Conservation (phyloP, 2,888 invertebrate species). For the Germaria angustata region DNA sequence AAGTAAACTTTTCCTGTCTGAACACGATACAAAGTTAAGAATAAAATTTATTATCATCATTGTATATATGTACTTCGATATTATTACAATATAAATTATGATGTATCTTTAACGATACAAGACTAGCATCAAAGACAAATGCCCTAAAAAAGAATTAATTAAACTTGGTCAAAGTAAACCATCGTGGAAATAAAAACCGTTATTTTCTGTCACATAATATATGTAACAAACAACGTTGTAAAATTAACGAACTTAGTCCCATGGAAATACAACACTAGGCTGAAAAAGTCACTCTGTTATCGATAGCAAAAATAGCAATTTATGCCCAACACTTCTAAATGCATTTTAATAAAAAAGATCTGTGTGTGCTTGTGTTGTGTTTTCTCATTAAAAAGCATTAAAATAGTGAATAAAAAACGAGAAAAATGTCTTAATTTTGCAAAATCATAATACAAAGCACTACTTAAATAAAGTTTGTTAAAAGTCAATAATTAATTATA, state of each 20-base stretch:
- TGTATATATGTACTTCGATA: too few relatives aligned
- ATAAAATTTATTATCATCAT: too few relatives aligned
- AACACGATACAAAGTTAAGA: too few relatives aligned
- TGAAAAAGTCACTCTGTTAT: slow-evolving; percentile 39
- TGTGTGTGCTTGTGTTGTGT: slow-evolving; percentile 40
- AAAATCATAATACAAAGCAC: neutral
- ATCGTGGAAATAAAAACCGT: neutral
- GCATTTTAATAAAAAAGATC: slow-evolving; percentile 43
- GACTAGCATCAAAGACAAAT: too few relatives aligned
- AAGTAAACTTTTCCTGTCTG: too few relatives aligned
- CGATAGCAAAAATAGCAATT: slow-evolving; percentile 33
- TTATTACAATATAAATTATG: too few relatives aligned
- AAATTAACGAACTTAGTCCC: neutral
- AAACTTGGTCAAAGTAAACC: too few relatives aligned
- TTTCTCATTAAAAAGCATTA: slow-evolving; percentile 47
- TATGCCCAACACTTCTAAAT: slow-evolving; percentile 55
- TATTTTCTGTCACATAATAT: neutral
- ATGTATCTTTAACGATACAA: too few relatives aligned
- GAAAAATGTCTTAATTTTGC: neutral
- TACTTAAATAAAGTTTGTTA: neutral
- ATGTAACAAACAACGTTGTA: neutral
- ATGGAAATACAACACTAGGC: slow-evolving; percentile 26
- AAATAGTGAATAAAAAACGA: slow-evolving; percentile 40
- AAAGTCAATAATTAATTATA: neutral
- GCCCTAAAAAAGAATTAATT: too few relatives aligned